Conservation (phyloP, 1,140 invertebrate genomes). For the Phthorimaea operculella region DNA sequence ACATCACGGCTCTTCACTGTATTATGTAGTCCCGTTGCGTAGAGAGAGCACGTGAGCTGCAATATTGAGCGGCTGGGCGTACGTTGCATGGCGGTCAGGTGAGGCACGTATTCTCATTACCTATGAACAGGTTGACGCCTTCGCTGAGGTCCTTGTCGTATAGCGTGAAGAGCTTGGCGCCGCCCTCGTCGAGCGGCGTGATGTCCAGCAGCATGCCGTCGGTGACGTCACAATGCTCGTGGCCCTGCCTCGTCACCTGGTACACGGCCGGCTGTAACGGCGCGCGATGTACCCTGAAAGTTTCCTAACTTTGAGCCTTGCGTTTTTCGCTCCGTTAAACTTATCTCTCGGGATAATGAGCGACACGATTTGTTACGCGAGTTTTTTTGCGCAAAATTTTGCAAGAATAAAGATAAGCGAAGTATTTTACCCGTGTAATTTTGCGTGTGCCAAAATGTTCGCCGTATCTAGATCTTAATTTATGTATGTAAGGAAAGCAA, state of each 20-base stretch:
- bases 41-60: neutral
- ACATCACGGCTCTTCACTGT: slow-evolving; percentile 3
- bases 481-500: too few species aligned
- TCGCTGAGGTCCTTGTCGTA: slow-evolving; percentile 77
- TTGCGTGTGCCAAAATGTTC: too few species aligned
- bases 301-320: too few species aligned
- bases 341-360: too few species aligned
- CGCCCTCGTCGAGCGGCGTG: slow-evolving; percentile 72
- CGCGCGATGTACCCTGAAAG: slow-evolving; percentile 55
- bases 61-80: neutral
- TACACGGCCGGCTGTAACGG: slow-evolving; percentile 69
- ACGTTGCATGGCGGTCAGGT: neutral
- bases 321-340: too few species aligned
- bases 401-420: too few species aligned
- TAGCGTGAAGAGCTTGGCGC: slow-evolving; percentile 72
- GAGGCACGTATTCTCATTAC: slow-evolving; percentile 35
- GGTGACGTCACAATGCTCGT: slow-evolving; percentile 74
- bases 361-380: too few species aligned
- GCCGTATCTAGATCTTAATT: too few species aligned
- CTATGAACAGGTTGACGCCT: slow-evolving; percentile 76
- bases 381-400: too few species aligned
- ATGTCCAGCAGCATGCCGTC: slow-evolving; percentile 75
- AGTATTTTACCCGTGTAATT: too few species aligned
- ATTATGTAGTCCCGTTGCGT: slow-evolving; percentile 26
- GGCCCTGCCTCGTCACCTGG: slow-evolving; percentile 73